These are phyloP conservation scores for Noctua fimbriata DNA, from an alignment of 2,888 invertebrate genomes.

Conservation along the genomic window DNA sequence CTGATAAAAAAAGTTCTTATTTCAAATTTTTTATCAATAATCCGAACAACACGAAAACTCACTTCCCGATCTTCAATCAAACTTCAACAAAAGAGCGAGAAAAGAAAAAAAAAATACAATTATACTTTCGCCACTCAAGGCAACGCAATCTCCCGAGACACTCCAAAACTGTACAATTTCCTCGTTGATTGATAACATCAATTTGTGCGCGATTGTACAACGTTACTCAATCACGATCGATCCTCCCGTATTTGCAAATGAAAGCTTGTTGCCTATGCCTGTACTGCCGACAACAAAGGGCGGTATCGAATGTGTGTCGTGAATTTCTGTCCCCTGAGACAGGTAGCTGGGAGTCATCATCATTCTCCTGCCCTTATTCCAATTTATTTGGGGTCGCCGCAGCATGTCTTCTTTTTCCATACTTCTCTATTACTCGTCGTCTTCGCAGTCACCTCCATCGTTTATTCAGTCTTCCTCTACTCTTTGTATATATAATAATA, in stretches of 20 bases:
- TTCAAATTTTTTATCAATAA: background rate
- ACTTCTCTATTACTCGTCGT: background rate
- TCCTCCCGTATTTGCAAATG: conserved; percentile 62
- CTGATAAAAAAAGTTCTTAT: background rate
- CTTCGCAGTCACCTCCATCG: background rate
- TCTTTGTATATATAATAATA: too few relatives aligned
- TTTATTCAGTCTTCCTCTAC: background rate
- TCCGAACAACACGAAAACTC: conserved; percentile 41
- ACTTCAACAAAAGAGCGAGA: conserved; percentile 35
- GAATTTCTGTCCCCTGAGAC: conserved; percentile 14
- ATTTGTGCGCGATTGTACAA: conserved; percentile 60
- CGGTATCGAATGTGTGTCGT: conserved; percentile 47
- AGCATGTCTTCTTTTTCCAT: background rate
- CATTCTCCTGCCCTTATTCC: background rate
- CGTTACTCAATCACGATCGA: conserved; percentile 60
- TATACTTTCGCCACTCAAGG: conserved; percentile 33
- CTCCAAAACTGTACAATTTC: conserved; percentile 46
- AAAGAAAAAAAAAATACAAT: conserved; percentile 46
- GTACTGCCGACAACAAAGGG: conserved; percentile 47
- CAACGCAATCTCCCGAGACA: conserved; percentile 52
- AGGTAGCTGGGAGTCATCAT: background rate
- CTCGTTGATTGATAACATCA: conserved; percentile 64
- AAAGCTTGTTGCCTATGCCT: conserved; percentile 39
- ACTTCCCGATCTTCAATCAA: conserved; percentile 38
- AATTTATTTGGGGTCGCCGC: background rate